phyloP scores from a whole-genome alignment of 1,140 invertebrate genomes.

The Thaumatotibia leucotreta region DNA sequence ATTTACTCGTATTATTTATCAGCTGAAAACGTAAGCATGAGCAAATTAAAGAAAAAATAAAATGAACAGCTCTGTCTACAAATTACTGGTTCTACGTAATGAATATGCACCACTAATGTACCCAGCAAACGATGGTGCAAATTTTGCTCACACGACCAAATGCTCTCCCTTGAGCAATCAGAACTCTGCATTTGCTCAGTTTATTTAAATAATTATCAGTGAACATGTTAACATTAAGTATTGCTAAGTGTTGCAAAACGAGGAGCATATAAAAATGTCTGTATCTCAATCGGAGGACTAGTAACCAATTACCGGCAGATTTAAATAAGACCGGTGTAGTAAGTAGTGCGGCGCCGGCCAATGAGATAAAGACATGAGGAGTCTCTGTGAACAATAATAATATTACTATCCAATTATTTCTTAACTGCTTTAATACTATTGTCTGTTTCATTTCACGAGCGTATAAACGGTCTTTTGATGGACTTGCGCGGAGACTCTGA shows the following conservation, averaged over 20 bases:
- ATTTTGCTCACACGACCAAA: constrained; percentile 8
- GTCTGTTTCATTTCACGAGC: no score
- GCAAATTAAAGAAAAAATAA: constrained; percentile 10
- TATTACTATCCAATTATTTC: background rate
- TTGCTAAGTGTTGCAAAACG: constrained; percentile 10
- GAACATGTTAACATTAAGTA: background rate
- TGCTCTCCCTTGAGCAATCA: constrained; percentile 5
- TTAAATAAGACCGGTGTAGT: background rate
- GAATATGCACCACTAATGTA: background rate
- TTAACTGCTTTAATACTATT: no score
- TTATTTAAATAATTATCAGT: constrained; percentile 43
- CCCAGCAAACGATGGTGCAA: background rate
- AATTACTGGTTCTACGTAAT: constrained; percentile 12
- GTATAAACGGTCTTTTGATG: no score
- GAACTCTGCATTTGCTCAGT: constrained; percentile 17
- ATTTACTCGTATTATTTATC: background rate
- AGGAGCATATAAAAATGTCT: constrained; percentile 13
- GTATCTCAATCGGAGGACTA: constrained; percentile 45
- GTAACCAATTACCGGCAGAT: constrained; percentile 54
- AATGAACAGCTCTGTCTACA: background rate
- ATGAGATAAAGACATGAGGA: background rate
- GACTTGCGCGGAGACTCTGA: no score
- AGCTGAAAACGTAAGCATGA: background rate
- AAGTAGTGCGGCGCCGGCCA: background rate
- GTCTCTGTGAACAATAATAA: background rate